A percentile compares a stretch with the other conserved stretches of the same genome.
Evolutionary conservation across 2,113 vertebrate species (phyloP).

Genomic region (Apteryx owenii): DNA sequence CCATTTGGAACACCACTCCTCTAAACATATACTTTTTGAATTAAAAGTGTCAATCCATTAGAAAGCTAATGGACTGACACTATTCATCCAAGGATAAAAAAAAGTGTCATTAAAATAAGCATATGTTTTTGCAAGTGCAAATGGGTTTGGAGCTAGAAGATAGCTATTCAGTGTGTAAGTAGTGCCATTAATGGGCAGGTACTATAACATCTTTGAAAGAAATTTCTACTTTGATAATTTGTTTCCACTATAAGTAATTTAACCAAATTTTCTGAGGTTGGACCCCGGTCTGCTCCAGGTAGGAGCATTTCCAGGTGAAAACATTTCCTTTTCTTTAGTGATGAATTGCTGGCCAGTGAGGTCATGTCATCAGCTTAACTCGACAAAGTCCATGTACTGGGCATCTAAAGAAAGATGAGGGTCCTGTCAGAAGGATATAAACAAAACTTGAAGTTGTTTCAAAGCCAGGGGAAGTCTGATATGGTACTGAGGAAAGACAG

Average conservation of each 20-base stretch:
- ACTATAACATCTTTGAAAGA: background rate
- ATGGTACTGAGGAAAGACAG: conserved; percentile 62
- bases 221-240: background rate
- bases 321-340: conserved; percentile 41
- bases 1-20: background rate
- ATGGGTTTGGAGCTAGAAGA: background rate
- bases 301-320: conserved; percentile 32
- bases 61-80: background rate
- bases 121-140: background rate
- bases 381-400: conserved; percentile 68
- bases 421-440: conserved; percentile 65
- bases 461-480: conserved; percentile 49
- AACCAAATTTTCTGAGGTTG: background rate
- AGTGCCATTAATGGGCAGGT: background rate
- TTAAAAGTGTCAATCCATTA: background rate
- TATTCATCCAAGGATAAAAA: background rate
- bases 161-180: background rate
- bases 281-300: background rate
- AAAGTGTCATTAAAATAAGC: background rate
- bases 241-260: background rate
- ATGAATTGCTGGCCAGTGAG: conserved; percentile 54
- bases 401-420: conserved; percentile 65
- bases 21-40: background rate
- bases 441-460: conserved; percentile 59
- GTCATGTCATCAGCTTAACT: conserved; percentile 66